A percentile compares a stretch with the other conserved stretches of the same genome.
Evolutionary conservation across 53 echinoderm and acorn worm genomes (phyloP).

Genomic region (Hippasteria phrygiana): DNA sequence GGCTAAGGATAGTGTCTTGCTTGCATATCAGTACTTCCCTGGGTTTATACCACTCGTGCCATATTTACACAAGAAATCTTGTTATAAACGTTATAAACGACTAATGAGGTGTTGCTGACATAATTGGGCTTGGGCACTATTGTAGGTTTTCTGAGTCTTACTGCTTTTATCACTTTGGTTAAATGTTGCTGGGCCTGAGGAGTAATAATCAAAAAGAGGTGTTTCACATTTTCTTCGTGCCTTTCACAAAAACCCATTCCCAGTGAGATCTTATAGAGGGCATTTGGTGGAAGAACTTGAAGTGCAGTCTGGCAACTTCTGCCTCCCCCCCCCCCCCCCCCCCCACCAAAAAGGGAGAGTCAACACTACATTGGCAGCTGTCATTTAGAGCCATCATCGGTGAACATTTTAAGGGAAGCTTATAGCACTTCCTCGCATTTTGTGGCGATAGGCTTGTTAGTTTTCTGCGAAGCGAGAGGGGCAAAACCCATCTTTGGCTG

Average conservation of each 20-base stretch:
- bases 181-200: background rate
- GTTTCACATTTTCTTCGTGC: background rate
- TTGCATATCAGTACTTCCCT: too few species aligned
- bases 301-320: background rate
- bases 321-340: background rate
- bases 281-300: constrained; percentile 36
- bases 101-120: constrained; percentile 57
- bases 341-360: constrained; percentile 24
- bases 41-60: too few species aligned
- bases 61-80: too few species aligned
- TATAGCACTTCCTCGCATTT: background rate
- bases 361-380: constrained; percentile 33
- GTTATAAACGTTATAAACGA: background rate
- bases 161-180: background rate
- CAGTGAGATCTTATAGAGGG: background rate
- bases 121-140: constrained; percentile 39
- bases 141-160: background rate
- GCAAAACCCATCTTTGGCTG: background rate
- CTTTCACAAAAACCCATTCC: background rate
- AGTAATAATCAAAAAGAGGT: background rate
- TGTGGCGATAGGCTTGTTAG: constrained; percentile 7
- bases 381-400: constrained; percentile 5
- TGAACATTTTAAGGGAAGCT: constrained; percentile 4
- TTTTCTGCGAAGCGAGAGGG: constrained; percentile 32
- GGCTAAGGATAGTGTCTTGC: too few species aligned